Evolutionary conservation across 2,797 vertebrate genomes (phyloP), one percentile per base, ranked within the genome.

Genomic region (Borostomias antarcticus): DNA sequence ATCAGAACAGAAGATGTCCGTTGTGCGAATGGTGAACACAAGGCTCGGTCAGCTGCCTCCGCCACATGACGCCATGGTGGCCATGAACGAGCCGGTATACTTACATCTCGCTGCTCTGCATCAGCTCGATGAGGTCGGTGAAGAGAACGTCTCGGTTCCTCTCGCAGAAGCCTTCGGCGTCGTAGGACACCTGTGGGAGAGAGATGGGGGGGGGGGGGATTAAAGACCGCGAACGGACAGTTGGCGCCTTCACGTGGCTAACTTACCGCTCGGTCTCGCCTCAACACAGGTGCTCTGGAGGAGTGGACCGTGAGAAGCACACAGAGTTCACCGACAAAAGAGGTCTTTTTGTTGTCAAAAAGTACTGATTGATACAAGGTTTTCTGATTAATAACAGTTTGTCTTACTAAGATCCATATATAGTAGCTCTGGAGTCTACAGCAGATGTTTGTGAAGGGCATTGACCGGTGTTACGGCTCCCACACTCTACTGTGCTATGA

Each of bases 71-170:
- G 67, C 48, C 57, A 33, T 13, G 58, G 37, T 1, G 68, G 60
- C 69, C 67, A 37, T 13, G 10, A 13, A 35, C 74, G 80, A 10
- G 52, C 53, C 30, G 61, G 53, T n/a, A 45, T 53, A 94, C 96
- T 94, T 90, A 99, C 98, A 94, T 93, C 84, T 99, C 95, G 81
- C 98, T 99, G 94, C 96, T 98, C 85, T 99, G 98, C 97, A 99
- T 98, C 82, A 99, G 85, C 82, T 99, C 98, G 25, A 99, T 98
- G 86, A 99, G 92, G 89, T 99, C 98, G 75, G 75, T 96, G 80
- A 99, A 99, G 58, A 99, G 95, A 60, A 99, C 98, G 33, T 99
- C 98, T 58, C 98, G 92, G 89, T 99, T 99, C 79, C 97, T 91
- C 86, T 99, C 98, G 68, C 98, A 99, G 89, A 99, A 99, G 56